Evolutionary conservation across 2,797 vertebrate species (phyloP), one percentile per base, ranked within the genome.

Genomic region (Sebastes cheni): DNA sequence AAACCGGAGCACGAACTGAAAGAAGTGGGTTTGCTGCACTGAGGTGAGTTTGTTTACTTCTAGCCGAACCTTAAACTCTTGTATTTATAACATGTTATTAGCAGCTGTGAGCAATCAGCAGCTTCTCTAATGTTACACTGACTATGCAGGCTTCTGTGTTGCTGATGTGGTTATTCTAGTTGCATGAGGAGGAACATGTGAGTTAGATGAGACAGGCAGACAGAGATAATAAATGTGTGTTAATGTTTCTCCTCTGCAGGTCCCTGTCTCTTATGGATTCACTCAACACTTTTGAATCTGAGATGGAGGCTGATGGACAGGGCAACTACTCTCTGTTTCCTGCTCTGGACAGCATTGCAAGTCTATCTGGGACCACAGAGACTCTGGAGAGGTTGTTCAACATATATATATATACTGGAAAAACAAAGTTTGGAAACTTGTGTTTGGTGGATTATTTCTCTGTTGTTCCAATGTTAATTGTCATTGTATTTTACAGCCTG

Each of bases 301-400:
- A 96, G 91, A 96, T 96, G 94, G 96, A 96, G 89, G 83, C 95
- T 8, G 96, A 96, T 22, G 95, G 92, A 36, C 95, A 95, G 81
- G 96, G 95, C 5, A 95, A 73, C 91, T 96, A 96, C 83, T 96
- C 96, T 2, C 90, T 97, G 36, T 97, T 97, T 86, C 96, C 96
- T 62, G 96, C 93, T 27, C 78, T 97, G 81, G 96, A 96, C 88
- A 96, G 89, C 72, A 96, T 96, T 62, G 90, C 94, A 6, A 94
- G 93, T 77, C 88, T 97, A 52, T 92, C 96, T 4, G 95, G 93
- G 23, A 88, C 93, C 2, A 66, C 94, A 2, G 96, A 97, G 65
- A 92, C 93, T 34, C 87, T 97, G 27, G 96, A 96, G 76, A 92
- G 93, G 96, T 96, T 78, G 86, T 86, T 80, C 5, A 54, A 36